Evolutionary conservation across 2,113 vertebrate genomes (phyloP).

Genomic region (Lipotes vexillifer): DNA sequence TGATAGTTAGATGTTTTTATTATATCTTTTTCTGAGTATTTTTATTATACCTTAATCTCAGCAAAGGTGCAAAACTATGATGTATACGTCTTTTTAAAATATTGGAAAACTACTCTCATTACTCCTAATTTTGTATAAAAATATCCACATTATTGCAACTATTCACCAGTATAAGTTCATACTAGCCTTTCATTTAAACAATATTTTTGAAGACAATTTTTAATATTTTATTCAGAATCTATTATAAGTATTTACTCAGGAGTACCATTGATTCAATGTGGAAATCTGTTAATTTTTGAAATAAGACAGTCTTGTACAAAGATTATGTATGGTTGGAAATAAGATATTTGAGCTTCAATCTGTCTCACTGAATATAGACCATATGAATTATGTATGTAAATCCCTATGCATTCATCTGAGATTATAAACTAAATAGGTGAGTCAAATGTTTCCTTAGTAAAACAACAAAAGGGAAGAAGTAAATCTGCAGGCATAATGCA

Average conservation of each 20-base stretch:
- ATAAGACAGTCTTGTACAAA: conserved; percentile 1
- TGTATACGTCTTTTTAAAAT: not conserved
- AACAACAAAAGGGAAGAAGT: conserved; percentile 58
- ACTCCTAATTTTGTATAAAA: conserved; percentile 27
- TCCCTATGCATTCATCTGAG: conserved; percentile 11
- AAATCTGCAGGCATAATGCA: conserved; percentile 3
- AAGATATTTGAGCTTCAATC: not conserved
- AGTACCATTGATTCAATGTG: not conserved
- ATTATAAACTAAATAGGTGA: conserved; percentile 37
- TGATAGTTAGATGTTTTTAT: not conserved
- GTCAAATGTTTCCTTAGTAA: conserved; percentile 29
- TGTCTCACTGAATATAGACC: not conserved
- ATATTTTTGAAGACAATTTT: not conserved
- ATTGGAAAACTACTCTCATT: not conserved
- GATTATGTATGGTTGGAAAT: not conserved
- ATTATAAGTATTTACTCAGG: not conserved
- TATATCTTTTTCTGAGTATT: not conserved
- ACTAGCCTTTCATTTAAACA: not conserved
- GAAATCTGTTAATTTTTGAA: conserved; percentile 2
- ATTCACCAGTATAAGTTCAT: not conserved
- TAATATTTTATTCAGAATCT: not conserved
- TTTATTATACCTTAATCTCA: not conserved
- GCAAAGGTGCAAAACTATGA: not conserved
- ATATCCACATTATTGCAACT: not conserved
- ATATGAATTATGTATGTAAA: conserved; percentile 38